phyloP scores from a whole-genome alignment of 1,140 invertebrate genomes.

The Bombus confusus region DNA sequence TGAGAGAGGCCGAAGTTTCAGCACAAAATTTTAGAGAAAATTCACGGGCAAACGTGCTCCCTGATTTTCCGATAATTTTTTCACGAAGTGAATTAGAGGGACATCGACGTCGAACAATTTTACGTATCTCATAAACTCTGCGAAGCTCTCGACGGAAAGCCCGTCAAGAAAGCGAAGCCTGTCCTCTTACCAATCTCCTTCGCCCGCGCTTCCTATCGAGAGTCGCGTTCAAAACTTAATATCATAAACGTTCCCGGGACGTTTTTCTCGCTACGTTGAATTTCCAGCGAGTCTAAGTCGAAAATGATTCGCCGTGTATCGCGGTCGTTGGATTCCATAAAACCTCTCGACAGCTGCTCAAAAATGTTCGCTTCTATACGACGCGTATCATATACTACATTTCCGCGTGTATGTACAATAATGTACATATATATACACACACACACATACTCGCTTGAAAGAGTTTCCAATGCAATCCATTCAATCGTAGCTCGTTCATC shows the following conservation, averaged over 20 bases:
- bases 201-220: background rate
- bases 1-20: background rate
- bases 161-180: background rate
- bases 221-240: background rate
- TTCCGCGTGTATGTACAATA: too few relatives aligned
- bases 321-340: background rate
- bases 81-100: background rate
- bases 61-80: background rate
- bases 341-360: slow-evolving; percentile 11
- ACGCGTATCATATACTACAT: background rate
- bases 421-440: background rate
- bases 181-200: background rate
- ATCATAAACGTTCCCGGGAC: background rate
- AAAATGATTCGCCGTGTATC: background rate
- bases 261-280: background rate
- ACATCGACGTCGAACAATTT: background rate
- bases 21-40: background rate
- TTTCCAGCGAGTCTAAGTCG: background rate
- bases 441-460: background rate
- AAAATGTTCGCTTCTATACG: slow-evolving; percentile 1
- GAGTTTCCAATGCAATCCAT: slow-evolving; percentile 17
- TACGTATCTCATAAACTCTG: background rate
- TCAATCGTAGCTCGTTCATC: background rate
- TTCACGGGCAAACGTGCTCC: background rate
- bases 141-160: background rate